Percentiles rank a stretch among this genome's conserved stretches.
Evolutionary conservation across 2,113 vertebrate species (phyloP).

Genomic region (Pluvialis apricaria): DNA sequence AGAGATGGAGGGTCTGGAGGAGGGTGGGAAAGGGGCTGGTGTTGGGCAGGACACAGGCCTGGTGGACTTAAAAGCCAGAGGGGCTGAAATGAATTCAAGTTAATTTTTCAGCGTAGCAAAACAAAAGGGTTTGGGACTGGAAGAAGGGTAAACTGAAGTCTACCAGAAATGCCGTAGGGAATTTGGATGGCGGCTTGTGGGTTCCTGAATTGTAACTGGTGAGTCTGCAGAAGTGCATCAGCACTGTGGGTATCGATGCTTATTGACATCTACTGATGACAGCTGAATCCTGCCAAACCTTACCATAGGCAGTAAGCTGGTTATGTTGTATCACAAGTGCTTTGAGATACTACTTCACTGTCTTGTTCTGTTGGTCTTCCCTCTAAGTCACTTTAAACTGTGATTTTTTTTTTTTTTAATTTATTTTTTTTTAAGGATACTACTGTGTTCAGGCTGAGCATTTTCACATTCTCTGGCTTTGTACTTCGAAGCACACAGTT

Average conservation of each 20-base stretch:
- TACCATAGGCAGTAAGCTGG: neutral
- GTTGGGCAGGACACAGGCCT: neutral
- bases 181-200: neutral
- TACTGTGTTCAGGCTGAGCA: neutral
- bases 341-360: neutral
- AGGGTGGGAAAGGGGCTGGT: neutral
- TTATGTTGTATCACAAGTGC: neutral
- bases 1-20: neutral
- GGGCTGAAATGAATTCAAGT: neutral
- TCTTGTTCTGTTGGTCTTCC: neutral
- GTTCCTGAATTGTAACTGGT: neutral
- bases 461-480: neutral
- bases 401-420: neutral
- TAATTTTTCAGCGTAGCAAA: neutral
- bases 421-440: neutral
- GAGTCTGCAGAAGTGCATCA: neutral
- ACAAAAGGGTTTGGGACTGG: neutral
- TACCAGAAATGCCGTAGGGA: neutral
- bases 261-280: fast-evolving
- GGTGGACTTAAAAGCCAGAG: neutral
- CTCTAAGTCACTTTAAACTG: neutral
- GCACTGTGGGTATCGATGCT: neutral
- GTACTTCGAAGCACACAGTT: neutral
- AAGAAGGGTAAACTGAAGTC: neutral
- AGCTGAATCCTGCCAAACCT: neutral